Evolutionary conservation across 2,797 vertebrate species (phyloP).

Genomic region (Apogon talboti): DNA sequence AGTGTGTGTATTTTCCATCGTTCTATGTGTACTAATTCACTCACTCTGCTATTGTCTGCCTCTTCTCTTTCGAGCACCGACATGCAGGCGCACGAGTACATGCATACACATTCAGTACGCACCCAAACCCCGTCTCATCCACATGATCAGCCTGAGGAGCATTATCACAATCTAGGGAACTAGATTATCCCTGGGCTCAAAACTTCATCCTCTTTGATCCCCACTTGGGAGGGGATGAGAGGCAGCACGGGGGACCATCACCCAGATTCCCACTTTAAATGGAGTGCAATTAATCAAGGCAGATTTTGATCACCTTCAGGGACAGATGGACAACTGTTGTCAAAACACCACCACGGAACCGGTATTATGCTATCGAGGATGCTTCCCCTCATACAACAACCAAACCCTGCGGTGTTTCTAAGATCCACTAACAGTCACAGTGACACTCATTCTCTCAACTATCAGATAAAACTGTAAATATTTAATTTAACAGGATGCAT

Average conservation of each 20-base stretch:
- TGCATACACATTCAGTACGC: slow-evolving; percentile 7
- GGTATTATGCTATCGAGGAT: slow-evolving; percentile 37
- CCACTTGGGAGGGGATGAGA: slow-evolving; percentile 72
- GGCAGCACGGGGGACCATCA: slow-evolving; percentile 59
- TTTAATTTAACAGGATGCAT: slow-evolving; percentile 19
- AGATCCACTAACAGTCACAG: slow-evolving; percentile 11
- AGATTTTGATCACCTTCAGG: slow-evolving; percentile 80
- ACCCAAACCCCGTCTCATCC: slow-evolving; percentile 56
- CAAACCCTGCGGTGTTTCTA: not conserved
- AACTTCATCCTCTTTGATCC: slow-evolving; percentile 80
- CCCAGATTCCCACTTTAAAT: slow-evolving; percentile 63
- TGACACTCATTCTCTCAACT: slow-evolving; percentile 12
- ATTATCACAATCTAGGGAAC: slow-evolving; percentile 82
- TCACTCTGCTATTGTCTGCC: slow-evolving; percentile 48
- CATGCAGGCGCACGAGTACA: slow-evolving; percentile 44
- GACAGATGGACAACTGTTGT: slow-evolving; percentile 82
- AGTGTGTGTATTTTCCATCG: slow-evolving; percentile 33
- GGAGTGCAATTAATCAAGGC: slow-evolving; percentile 73
- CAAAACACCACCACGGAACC: slow-evolving; percentile 46
- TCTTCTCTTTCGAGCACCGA: slow-evolving; percentile 54
- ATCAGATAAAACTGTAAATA: slow-evolving; percentile 13
- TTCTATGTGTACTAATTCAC: slow-evolving; percentile 46
- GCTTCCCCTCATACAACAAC: slow-evolving; percentile 16
- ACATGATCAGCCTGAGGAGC: slow-evolving; percentile 74
- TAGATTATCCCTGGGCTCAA: slow-evolving; percentile 81